Evolutionary conservation across 2,888 invertebrate genomes (phyloP), one percentile per base, ranked within the genome.

Genomic region (Troides helena): DNA sequence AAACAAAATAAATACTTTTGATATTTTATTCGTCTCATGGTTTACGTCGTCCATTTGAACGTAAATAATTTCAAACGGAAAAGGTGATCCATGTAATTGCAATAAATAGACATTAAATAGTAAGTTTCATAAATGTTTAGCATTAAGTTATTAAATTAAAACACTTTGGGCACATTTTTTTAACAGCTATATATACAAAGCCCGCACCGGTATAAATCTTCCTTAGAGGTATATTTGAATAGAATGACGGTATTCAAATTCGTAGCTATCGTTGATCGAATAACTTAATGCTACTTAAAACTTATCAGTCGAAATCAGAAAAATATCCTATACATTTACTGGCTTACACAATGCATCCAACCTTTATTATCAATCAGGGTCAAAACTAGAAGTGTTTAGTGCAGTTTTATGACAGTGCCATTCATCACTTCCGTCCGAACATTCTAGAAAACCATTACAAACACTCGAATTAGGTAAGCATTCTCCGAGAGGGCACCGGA

Each of bases 361-460:
- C 39, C 25, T 18, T 39, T 36, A 56, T 21, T 62, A 67, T 86
- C 84, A 90, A 77, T 90, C 88, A 46, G 89, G 87, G 71, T 88
- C 85, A 21, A 77, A 81, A 72, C 77, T 85, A 62, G 89, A 82
- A 74, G 76, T 81, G 73, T 84, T 86, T 56, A 77, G 78, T 69
- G 83, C 74, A 39, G 76, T 75, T 71, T 77, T 81, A 69, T 69
- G 79, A 85, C 96, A 96, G 73, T 94, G 92, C 85, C 93, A 93
- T 82, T 96, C 96, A 85, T 96, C 95, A 82, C 95, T 95, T 57
- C 95, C 95, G 81, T 96, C 96, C 56, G 95, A 95, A 80, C 97
- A 97, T 82, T 96, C 96, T 72, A 96, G 94, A 79, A 95, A 95
- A 14, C 96, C 96, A 81, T 97, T 96, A 84, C 97, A 97, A 2